Conservation (phyloP, 2,888 invertebrate species). For the Tipula unca region DNA sequence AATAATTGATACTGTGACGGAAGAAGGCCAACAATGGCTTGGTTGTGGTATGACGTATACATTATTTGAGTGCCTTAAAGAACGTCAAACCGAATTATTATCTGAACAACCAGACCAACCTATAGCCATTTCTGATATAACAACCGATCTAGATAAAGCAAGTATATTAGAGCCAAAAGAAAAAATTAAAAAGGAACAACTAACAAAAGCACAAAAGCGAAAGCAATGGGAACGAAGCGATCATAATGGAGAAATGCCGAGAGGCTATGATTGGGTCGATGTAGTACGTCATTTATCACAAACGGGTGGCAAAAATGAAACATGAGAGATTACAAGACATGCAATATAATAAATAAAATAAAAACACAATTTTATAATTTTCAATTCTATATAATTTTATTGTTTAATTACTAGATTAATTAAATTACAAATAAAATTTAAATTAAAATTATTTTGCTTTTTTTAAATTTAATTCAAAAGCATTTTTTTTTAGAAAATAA, state of each 20-base stretch:
- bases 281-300: slow-evolving; percentile 93
- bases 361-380: not conserved
- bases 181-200: slow-evolving; percentile 67
- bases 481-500: not conserved
- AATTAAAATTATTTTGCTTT: not conserved
- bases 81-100: slow-evolving; percentile 63
- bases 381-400: not conserved
- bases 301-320: slow-evolving; percentile 39
- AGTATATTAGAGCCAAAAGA: slow-evolving; percentile 36
- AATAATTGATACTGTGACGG: slow-evolving; percentile 51
- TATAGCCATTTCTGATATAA: slow-evolving; percentile 23
- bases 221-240: slow-evolving; percentile 80
- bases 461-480: not conserved
- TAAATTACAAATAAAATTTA: not conserved
- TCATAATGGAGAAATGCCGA: slow-evolving; percentile 69
- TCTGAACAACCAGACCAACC: slow-evolving; percentile 55
- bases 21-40: slow-evolving; percentile 72
- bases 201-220: slow-evolving; percentile 88
- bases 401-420: slow-evolving; percentile 8
- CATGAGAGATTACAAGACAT: not conserved
- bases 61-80: slow-evolving; percentile 83
- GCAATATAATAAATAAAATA: not conserved
- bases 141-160: slow-evolving; percentile 32
- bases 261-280: slow-evolving; percentile 95
- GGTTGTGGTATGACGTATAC: slow-evolving; percentile 94